phyloP scores from a whole-genome alignment of 2,888 invertebrate species.

The Taenaris catops region DNA sequence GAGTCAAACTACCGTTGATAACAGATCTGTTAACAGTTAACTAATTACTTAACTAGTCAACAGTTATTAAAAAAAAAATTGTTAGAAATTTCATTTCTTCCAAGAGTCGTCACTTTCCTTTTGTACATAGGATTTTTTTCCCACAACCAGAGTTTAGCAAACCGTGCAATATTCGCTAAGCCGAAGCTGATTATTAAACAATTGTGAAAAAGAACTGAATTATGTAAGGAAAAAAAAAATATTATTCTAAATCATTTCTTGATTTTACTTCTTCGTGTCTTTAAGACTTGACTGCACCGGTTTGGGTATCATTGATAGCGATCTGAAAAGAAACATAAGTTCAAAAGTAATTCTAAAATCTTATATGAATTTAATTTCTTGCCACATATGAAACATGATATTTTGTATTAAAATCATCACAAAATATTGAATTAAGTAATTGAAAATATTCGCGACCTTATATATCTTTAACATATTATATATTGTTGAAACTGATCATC shows the following conservation, averaged over 20 bases:
- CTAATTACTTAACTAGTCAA: slow-evolving; percentile 4
- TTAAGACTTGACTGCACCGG: slow-evolving; percentile 62
- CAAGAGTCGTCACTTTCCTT: slow-evolving; percentile 2
- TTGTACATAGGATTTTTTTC: slow-evolving; percentile 7
- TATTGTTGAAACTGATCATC: too few species aligned
- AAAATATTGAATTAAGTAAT: too few species aligned
- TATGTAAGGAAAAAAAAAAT: slow-evolving; percentile 5
- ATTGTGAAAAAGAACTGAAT: slow-evolving; percentile 10
- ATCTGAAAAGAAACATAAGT: slow-evolving; percentile 48
- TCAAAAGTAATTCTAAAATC: too few species aligned
- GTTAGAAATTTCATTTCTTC: slow-evolving; percentile 10
- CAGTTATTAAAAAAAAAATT: slow-evolving; percentile 3
- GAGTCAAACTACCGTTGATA: too few species aligned
- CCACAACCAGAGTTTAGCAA: slow-evolving; percentile 17
- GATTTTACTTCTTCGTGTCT: slow-evolving; percentile 52
- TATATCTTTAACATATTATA: too few species aligned
- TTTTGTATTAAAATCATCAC: too few species aligned
- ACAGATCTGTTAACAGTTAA: slow-evolving; percentile 1
- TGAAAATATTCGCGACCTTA: too few species aligned
- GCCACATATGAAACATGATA: too few species aligned
- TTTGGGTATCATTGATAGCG: slow-evolving; percentile 64
- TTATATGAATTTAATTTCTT: too few species aligned
- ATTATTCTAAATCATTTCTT: slow-evolving; percentile 2
- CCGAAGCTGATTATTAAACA: slow-evolving; percentile 20
- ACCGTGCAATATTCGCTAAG: slow-evolving; percentile 24